Conservation (phyloP, 2,888 invertebrate species). For the Anaspis maculata region DNA sequence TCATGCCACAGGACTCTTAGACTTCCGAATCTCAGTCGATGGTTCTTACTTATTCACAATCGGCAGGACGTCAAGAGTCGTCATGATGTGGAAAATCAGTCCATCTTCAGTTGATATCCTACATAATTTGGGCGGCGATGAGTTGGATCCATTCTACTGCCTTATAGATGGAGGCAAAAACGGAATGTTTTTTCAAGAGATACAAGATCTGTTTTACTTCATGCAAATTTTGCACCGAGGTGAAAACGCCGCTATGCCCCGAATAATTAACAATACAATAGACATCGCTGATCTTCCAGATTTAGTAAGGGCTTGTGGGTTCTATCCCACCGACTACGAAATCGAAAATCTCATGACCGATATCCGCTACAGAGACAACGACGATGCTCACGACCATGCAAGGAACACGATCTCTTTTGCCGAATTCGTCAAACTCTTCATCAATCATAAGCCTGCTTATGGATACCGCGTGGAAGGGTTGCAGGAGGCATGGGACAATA, state of each 20-base stretch:
- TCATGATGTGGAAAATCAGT: conserved; percentile 56
- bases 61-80: conserved; percentile 46
- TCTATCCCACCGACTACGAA: conserved; percentile 68
- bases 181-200: conserved; percentile 63
- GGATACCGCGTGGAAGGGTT: conserved; percentile 45
- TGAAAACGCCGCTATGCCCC: conserved; percentile 54
- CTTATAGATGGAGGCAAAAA: conserved; percentile 61
- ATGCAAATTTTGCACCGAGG: conserved; percentile 67
- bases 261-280: conserved; percentile 53
- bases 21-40: conserved; percentile 41
- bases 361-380: conserved; percentile 47
- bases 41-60: conserved; percentile 49
- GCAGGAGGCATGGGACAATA: conserved; percentile 44
- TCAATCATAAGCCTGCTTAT: conserved; percentile 58
- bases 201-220: conserved; percentile 69
- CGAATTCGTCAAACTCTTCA: conserved; percentile 55
- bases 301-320: conserved; percentile 66
- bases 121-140: conserved; percentile 46
- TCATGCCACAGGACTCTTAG: conserved; percentile 50
- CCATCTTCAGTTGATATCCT: conserved; percentile 48
- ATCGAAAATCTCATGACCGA: conserved; percentile 54
- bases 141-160: conserved; percentile 61
- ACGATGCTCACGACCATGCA: conserved; percentile 39
- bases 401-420: conserved; percentile 55
- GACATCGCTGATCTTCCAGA: conserved; percentile 61